These are phyloP conservation scores for Phymorhynchus buccinoides DNA, from an alignment of 1,140 invertebrate species.

Conservation along the genomic window DNA sequence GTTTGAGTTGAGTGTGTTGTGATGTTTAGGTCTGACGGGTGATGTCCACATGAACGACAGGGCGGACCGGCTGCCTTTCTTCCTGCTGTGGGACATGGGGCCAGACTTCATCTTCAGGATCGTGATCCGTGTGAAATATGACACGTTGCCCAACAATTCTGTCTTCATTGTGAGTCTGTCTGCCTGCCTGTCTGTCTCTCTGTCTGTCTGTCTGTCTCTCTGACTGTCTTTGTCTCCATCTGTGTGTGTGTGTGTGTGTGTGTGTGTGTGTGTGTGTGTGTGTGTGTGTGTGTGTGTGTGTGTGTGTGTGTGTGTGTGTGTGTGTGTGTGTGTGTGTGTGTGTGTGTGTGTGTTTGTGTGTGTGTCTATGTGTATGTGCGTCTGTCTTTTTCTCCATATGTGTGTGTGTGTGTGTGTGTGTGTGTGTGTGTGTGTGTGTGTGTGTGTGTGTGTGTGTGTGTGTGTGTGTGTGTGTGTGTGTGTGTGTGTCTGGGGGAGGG, in stretches of 20 bases:
- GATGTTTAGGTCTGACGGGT: conserved; percentile 33
- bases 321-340: not conserved
- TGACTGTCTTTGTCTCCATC: no score
- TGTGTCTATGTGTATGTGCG: not conserved
- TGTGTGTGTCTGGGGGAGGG: not conserved
- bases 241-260: no score
- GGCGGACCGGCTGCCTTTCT: conserved; percentile 30
- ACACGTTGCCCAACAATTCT: not conserved
- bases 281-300: no score
- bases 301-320: not conserved
- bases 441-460: conserved; percentile 2
- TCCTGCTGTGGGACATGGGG: conserved; percentile 38
- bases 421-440: not conserved
- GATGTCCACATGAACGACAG: conserved; percentile 36
- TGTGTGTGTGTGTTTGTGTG: not conserved
- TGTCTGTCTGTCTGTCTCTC: no score
- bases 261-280: no score
- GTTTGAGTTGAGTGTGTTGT: no score
- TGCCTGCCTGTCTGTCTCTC: not conserved
- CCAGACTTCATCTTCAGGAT: conserved; percentile 1
- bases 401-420: conserved; percentile 18
- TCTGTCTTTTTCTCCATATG: not conserved
- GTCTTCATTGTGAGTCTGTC: conserved; percentile 12
- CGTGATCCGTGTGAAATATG: conserved; percentile 22
- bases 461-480: conserved; percentile 19